These are phyloP conservation scores for Alca torda DNA, from an alignment of 2,797 vertebrate genomes.

Conservation along the genomic window DNA sequence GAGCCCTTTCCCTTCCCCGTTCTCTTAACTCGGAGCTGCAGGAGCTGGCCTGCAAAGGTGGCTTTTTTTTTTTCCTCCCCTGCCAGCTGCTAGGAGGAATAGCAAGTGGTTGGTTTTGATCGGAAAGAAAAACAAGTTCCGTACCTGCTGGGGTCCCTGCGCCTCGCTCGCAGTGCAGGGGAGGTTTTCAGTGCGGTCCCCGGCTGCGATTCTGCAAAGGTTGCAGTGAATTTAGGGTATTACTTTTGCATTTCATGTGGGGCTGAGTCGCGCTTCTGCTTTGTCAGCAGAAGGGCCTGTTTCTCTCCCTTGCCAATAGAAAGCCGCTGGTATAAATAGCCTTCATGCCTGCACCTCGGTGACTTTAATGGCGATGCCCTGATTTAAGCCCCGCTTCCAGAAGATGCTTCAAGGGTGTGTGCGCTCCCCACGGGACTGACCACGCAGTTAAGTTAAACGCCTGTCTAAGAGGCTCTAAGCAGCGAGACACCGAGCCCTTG, in stretches of 20 bases:
- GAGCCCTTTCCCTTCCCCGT: neutral
- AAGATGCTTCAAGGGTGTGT: constrained; percentile 39
- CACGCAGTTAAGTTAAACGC: neutral
- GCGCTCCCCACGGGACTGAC: neutral
- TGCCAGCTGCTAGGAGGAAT: neutral
- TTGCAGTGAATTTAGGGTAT: neutral
- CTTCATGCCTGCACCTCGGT: constrained; percentile 2
- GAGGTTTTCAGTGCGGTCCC: accelerated
- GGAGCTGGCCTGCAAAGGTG: neutral
- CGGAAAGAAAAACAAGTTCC: neutral
- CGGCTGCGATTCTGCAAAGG: neutral
- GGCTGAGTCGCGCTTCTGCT: neutral
- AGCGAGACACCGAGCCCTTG: accelerated
- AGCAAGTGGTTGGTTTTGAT: neutral
- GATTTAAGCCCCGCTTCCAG: constrained; percentile 21
- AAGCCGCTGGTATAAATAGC: constrained; percentile 29
- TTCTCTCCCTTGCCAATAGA: neutral
- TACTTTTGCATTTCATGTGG: neutral
- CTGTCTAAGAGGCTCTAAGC: neutral
- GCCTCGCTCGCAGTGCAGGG: accelerated
- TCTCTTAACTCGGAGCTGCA: neutral
- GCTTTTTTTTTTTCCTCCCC: neutral
- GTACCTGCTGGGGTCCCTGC: accelerated
- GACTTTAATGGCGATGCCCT: neutral
- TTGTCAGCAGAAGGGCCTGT: constrained; percentile 41